Evolutionary conservation across 2,888 invertebrate genomes (phyloP).

Genomic region (Dasysyrphus tricinctus): DNA sequence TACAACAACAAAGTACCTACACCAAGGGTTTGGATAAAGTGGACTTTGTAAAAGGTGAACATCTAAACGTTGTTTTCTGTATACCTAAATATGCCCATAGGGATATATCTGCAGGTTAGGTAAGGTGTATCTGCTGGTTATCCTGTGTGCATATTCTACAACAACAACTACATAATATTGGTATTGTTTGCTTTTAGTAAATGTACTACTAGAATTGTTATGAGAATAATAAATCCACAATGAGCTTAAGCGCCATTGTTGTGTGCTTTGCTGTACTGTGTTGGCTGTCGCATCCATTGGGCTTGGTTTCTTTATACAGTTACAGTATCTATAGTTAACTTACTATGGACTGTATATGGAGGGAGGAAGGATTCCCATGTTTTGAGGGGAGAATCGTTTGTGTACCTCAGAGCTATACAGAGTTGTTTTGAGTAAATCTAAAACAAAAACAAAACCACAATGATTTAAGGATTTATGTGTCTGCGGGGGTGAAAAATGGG

Average conservation of each 20-base stretch:
- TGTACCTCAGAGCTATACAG: not conserved
- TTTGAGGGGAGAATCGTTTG: slow-evolving; percentile 2
- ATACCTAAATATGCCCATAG: slow-evolving; percentile 8
- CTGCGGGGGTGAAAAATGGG: not conserved
- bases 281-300: slow-evolving; percentile 38
- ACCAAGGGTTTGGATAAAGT: slow-evolving; percentile 48
- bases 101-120: not conserved
- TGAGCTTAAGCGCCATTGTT: slow-evolving; percentile 61
- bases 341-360: not conserved
- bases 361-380: not conserved
- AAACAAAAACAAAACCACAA: slow-evolving; percentile 37
- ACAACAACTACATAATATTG: not conserved
- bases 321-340: not conserved
- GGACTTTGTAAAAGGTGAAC: slow-evolving; percentile 69
- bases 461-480: slow-evolving; percentile 7
- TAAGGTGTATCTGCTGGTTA: not conserved
- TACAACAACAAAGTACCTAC: slow-evolving; percentile 6
- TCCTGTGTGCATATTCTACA: slow-evolving; percentile 15
- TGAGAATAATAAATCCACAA: slow-evolving; percentile 71
- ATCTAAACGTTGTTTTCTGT: slow-evolving; percentile 48
- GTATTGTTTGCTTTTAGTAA: slow-evolving; percentile 47
- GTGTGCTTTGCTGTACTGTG: slow-evolving; percentile 13
- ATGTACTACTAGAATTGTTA: slow-evolving; percentile 65
- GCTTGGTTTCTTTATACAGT: slow-evolving; percentile 4
- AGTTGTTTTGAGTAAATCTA: slow-evolving; percentile 35